A percentile compares a stretch with the other conserved stretches of the same genome.
phyloP scores from a whole-genome alignment of 2,888 invertebrate species.

The Temnothorax unifasciatus region DNA sequence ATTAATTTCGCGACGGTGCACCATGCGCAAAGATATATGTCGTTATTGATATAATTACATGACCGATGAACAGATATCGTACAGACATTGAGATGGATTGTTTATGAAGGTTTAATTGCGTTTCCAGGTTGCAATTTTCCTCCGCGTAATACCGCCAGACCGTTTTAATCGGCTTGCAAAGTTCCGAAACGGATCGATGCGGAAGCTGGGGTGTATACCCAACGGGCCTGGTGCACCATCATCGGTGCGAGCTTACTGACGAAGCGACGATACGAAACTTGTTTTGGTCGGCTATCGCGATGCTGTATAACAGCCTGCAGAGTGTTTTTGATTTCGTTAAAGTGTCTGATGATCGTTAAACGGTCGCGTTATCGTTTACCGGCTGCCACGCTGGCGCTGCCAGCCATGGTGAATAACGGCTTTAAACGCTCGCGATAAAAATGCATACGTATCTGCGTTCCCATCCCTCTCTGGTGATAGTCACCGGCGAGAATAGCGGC shows the following conservation, averaged over 20 bases:
- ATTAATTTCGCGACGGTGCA: neutral
- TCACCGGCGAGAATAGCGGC: conserved; percentile 4
- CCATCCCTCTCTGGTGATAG: conserved; percentile 10
- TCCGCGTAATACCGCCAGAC: conserved; percentile 24
- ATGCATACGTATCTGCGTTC: conserved; percentile 27
- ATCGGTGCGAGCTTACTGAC: conserved; percentile 56
- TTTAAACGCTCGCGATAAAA: conserved; percentile 37
- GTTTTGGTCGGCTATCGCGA: conserved; percentile 58
- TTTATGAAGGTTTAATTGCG: neutral
- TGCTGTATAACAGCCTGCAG: conserved; percentile 44
- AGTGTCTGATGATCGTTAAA: conserved; percentile 45
- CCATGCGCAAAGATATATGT: neutral
- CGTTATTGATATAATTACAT: conserved; percentile 4
- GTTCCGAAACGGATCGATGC: conserved; percentile 63
- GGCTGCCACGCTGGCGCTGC: too few relatives aligned
- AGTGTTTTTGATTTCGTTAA: conserved; percentile 45
- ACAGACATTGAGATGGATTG: neutral
- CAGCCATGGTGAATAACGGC: conserved; percentile 20
- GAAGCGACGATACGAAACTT: conserved; percentile 59
- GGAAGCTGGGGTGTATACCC: conserved; percentile 56
- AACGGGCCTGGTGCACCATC: conserved; percentile 19
- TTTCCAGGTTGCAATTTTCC: conserved; percentile 57
- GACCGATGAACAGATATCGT: neutral
- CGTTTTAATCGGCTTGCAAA: conserved; percentile 67
- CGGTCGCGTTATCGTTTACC: conserved; percentile 23